A percentile compares a stretch with the other conserved stretches of the same genome.
These are phyloP conservation scores for Acanthaster planci DNA, from an alignment of 35 echinoderm and acorn worm genomes.

Conservation along the genomic window DNA sequence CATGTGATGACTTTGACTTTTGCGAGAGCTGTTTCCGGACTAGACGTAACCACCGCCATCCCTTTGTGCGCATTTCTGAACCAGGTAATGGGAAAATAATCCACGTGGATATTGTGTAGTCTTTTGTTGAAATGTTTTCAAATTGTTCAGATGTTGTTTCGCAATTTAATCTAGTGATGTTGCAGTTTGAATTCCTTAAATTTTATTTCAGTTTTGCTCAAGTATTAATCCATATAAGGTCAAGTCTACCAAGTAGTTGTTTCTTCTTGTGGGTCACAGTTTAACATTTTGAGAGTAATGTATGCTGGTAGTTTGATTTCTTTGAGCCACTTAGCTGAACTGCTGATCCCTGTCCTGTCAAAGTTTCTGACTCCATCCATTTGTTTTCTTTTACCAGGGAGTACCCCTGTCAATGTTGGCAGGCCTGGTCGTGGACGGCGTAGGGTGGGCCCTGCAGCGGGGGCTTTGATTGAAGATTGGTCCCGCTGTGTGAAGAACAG, in stretches of 20 bases:
- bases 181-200: background rate
- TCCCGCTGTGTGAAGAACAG: conserved; percentile 82
- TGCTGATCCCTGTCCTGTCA: no score
- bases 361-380: no score
- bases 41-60: conserved; percentile 75
- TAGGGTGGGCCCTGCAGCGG: conserved; percentile 51
- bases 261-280: no score
- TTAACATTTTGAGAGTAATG: no score
- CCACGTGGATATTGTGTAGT: no score
- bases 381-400: conserved; percentile 34
- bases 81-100: conserved; percentile 60
- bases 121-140: background rate
- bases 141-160: conserved; percentile 17
- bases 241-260: no score
- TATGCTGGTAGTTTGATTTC: no score
- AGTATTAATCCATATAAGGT: no score
- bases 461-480: conserved; percentile 94
- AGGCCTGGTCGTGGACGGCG: conserved; percentile 75
- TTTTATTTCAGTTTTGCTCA: no score
- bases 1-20: conserved; percentile 78
- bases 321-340: no score
- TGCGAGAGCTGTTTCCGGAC: conserved; percentile 75
- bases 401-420: conserved; percentile 81
- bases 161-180: background rate
- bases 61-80: conserved; percentile 85